phyloP scores from a whole-genome alignment of 2,888 invertebrate species.

The Syrista parreyssii region DNA sequence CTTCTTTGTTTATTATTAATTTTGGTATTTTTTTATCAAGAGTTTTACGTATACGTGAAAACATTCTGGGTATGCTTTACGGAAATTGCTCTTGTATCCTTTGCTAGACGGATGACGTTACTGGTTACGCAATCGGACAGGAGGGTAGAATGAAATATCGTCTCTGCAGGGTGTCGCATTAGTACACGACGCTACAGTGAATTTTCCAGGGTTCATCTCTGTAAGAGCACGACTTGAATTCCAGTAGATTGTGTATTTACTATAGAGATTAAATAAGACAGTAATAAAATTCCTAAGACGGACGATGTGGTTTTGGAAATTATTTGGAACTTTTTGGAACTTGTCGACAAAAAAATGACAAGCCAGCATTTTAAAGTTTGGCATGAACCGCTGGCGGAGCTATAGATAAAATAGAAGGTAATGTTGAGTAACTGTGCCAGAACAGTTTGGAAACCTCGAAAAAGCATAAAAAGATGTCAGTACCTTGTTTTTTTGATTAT shows the following conservation, averaged over 20 bases:
- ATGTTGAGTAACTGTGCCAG: not conserved
- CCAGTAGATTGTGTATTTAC: not conserved
- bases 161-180: slow-evolving; percentile 2
- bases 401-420: not conserved
- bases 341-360: too few relatives aligned
- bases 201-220: not conserved
- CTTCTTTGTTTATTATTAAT: not conserved
- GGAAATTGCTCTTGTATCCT: slow-evolving; percentile 1
- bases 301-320: not conserved
- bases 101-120: not conserved
- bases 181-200: not conserved
- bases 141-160: not conserved
- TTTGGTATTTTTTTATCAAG: not conserved
- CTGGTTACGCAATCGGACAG: slow-evolving; percentile 4
- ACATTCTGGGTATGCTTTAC: not conserved
- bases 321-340: not conserved
- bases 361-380: not conserved
- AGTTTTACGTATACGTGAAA: not conserved
- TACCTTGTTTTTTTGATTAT: not conserved
- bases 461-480: not conserved
- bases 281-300: not conserved
- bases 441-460: not conserved
- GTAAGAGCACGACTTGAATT: not conserved
- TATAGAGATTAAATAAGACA: not conserved
- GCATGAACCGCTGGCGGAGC: not conserved